phyloP scores from a whole-genome alignment of 2,797 vertebrate genomes.

The Potorous gilbertii region DNA sequence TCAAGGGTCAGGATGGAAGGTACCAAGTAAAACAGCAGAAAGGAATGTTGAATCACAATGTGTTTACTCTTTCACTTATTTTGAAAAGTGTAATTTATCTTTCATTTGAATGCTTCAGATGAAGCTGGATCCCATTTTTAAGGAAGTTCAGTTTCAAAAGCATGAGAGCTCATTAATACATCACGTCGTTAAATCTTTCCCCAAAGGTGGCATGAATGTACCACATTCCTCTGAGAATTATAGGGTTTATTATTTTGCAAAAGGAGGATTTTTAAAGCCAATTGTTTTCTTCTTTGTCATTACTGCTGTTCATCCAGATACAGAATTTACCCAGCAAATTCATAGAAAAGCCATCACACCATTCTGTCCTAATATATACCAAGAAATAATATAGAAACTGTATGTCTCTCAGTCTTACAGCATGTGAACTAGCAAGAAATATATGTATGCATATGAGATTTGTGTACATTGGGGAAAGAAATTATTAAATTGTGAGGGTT shows the following conservation, averaged over 20 bases:
- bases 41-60: slow-evolving; percentile 15
- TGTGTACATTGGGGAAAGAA: background rate
- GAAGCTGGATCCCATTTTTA: slow-evolving; percentile 27
- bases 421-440: background rate
- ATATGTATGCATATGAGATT: background rate
- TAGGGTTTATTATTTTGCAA: slow-evolving; percentile 22
- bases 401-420: background rate
- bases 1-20: background rate
- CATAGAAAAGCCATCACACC: slow-evolving; percentile 6
- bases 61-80: slow-evolving; percentile 22
- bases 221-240: slow-evolving; percentile 28
- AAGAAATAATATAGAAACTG: slow-evolving; percentile 22
- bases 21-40: background rate
- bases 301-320: background rate
- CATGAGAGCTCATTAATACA: background rate
- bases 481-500: background rate
- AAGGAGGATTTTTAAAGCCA: background rate
- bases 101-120: slow-evolving; percentile 4
- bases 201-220: slow-evolving; percentile 9
- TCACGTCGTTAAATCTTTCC: slow-evolving; percentile 10
- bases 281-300: slow-evolving; percentile 1
- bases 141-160: slow-evolving; percentile 37
- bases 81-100: slow-evolving; percentile 11
- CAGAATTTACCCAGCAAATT: slow-evolving; percentile 21
- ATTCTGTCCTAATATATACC: slow-evolving; percentile 8